phyloP scores from a whole-genome alignment of 2,888 invertebrate genomes.

The Torymus tubicola region DNA sequence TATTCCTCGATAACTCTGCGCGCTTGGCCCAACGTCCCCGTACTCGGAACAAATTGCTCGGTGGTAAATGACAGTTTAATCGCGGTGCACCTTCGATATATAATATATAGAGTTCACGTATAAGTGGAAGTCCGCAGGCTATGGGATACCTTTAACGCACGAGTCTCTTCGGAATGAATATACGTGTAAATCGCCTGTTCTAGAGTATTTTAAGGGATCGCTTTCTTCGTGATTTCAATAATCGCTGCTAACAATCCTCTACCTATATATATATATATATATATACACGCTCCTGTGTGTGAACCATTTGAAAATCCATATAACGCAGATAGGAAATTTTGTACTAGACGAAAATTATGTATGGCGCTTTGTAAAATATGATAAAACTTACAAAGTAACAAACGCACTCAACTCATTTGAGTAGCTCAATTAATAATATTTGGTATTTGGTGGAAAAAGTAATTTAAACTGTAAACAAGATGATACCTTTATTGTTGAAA shows the following conservation, averaged over 20 bases:
- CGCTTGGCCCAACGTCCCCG: not conserved
- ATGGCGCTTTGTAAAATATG: too few species aligned
- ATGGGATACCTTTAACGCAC: not conserved
- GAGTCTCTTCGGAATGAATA: constrained; percentile 6
- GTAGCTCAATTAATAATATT: too few species aligned
- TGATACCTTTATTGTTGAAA: not conserved
- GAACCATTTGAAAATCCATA: too few species aligned
- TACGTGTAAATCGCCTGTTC: constrained; percentile 25
- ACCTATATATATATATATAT: too few species aligned
- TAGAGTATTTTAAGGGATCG: constrained; percentile 9
- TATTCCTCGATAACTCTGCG: constrained; percentile 16
- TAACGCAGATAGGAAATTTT: too few species aligned
- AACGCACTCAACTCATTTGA: too few species aligned
- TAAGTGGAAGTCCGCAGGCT: not conserved
- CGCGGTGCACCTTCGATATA: constrained; percentile 13
- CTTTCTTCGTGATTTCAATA: constrained; percentile 37
- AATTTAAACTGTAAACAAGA: too few species aligned
- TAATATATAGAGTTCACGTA: constrained; percentile 33
- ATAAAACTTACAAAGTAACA: too few species aligned
- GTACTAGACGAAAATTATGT: too few species aligned
- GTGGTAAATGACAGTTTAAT: constrained; percentile 35
- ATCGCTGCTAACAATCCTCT: constrained; percentile 12
- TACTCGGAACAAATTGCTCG: constrained; percentile 24
- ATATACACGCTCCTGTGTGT: too few species aligned
- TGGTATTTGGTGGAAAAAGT: too few species aligned